Base-by-base conservation (phyloP, 2,113 vertebrate genomes). In the Jacana jacana region DNA sequence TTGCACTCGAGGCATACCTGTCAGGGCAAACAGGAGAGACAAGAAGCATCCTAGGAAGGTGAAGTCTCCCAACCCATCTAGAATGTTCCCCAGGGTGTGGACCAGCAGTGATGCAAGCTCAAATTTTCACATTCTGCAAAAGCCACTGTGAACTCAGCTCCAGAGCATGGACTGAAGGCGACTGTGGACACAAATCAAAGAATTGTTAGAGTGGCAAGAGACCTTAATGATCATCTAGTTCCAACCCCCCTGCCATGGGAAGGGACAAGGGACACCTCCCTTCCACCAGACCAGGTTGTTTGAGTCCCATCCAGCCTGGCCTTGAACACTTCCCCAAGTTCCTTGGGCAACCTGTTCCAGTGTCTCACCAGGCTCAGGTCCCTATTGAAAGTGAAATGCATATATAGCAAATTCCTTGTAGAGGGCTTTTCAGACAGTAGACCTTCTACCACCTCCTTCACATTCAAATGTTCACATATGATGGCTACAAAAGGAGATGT, bases 391-490 rank as follows among this genome's bases (percentile, higher is more conserved):
- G 12, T 28, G 33, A 14, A 46, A 30, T 31, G 30, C 4, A 19
- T 9, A 25, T 0, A 1, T 31, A 54, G 3, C 23, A 60, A 79
- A 55, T 12, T 15, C 10, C 31, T 7, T 61, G 5, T 24, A 13
- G 3, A 27, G 19, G 17, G 25, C 5, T 70, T 31, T 83, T 83
- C 25, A 57, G n/a, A 23, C 24, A 40, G 5, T 35, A 42, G 7
- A 46, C 10, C 25, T 76, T 61, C 65, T 31, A 17, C 54, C 16
- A 40, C 17, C 37, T 60, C 51, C 37, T 55, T 86, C 27, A 52
- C 22, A 9, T 57, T 73, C 44, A 61, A 30, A 58, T 15, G 9
- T 33, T 60, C 0, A 0, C 6, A 30, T 42, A 60, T 0, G 1
- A 17, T 61, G 16, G 48, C 5, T 48, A 23, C 1, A 4, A 37